These are phyloP conservation scores for Sminthurides aquaticus DNA, from an alignment of 2,888 invertebrate species.

Conservation along the genomic window DNA sequence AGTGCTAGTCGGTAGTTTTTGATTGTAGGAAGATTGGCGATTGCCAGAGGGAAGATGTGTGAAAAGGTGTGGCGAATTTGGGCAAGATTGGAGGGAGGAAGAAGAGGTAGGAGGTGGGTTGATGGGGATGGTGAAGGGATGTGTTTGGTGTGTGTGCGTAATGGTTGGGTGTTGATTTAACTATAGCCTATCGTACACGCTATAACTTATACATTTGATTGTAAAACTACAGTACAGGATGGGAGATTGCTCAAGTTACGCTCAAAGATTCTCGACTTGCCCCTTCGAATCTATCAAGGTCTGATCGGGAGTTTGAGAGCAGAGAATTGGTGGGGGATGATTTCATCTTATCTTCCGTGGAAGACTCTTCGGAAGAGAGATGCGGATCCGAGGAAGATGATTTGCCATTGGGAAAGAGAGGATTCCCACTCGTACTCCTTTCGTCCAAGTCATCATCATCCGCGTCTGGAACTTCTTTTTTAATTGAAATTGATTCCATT, in stretches of 20 bases:
- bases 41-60: no score
- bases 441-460: background rate
- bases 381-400: background rate
- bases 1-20: no score
- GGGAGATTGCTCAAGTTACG: no score
- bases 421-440: background rate
- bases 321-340: background rate
- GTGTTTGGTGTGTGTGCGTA: no score
- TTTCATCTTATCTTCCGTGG: constrained; percentile 1
- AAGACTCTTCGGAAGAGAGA: constrained; percentile 23
- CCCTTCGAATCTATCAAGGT: background rate
- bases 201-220: no score
- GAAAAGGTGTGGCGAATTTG: no score
- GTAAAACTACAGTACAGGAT: no score
- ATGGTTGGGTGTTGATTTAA: background rate
- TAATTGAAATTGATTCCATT: constrained; percentile 30
- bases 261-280: background rate
- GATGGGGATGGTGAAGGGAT: no score
- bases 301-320: background rate
- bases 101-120: no score
- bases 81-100: no score
- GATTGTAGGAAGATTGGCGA: no score
- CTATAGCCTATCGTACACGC: no score
- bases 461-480: constrained; percentile 12
- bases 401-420: background rate